phyloP scores from a whole-genome alignment of 2,113 vertebrate species.

The Campylomormyrus numenius region DNA sequence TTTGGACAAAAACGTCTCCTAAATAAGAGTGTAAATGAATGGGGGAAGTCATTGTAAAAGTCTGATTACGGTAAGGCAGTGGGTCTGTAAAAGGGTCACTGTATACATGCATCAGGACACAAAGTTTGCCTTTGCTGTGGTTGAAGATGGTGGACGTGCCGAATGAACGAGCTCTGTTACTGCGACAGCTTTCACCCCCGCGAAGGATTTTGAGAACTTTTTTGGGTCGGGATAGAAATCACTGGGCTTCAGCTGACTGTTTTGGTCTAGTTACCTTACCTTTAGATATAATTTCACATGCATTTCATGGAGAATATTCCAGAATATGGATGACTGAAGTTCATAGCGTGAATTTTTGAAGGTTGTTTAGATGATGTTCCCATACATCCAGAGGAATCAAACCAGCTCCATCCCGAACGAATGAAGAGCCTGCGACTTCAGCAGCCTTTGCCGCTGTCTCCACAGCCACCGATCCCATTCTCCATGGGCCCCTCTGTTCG shows the following conservation, averaged over 20 bases:
- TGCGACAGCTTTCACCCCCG: not conserved
- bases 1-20: not conserved
- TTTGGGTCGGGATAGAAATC: not conserved
- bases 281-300: not conserved
- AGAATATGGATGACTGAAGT: not conserved
- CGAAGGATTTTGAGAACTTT: not conserved
- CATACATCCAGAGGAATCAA: not conserved
- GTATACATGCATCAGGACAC: not conserved
- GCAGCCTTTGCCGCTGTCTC: not conserved
- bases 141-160: not conserved
- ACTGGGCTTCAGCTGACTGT: not conserved
- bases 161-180: not conserved
- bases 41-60: not conserved
- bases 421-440: not conserved
- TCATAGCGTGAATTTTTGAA: not conserved
- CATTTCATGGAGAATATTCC: not conserved
- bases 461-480: not conserved
- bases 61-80: not conserved
- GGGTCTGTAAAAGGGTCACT: not conserved
- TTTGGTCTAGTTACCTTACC: not conserved
- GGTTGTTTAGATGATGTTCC: not conserved
- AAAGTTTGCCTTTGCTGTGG: not conserved
- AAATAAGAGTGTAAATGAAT: not conserved
- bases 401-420: not conserved
- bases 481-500: not conserved